Evolutionary conservation across 2,113 vertebrate species (phyloP).

Genomic region (Cynoglossus semilaevis): DNA sequence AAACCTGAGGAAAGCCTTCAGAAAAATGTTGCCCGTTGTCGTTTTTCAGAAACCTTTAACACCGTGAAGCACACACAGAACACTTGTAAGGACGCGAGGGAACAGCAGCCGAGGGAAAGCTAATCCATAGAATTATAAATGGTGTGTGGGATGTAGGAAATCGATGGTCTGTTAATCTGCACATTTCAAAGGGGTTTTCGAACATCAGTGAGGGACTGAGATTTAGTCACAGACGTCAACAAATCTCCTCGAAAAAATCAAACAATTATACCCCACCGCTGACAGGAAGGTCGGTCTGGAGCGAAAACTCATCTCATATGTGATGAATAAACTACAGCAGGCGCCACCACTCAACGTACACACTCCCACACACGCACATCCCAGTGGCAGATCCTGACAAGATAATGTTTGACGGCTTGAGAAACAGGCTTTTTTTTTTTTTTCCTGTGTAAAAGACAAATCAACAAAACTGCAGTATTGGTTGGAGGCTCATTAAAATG

Average conservation of each 20-base stretch:
- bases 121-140: constrained; percentile 65
- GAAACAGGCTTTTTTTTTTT: background rate
- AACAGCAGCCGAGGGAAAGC: constrained; percentile 28
- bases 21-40: background rate
- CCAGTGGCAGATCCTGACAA: background rate
- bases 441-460: background rate
- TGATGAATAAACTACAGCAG: background rate
- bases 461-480: background rate
- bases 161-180: constrained; percentile 50
- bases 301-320: background rate
- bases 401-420: constrained; percentile 8
- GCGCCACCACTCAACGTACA: background rate
- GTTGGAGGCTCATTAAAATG: constrained; percentile 26
- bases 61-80: background rate
- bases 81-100: constrained; percentile 20
- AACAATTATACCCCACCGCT: background rate
- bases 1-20: constrained; percentile 1
- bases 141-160: constrained; percentile 45
- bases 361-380: background rate
- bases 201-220: background rate
- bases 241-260: background rate
- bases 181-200: constrained; percentile 26
- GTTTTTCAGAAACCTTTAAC: constrained; percentile 9
- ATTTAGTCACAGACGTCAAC: background rate
- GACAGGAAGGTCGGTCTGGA: constrained; percentile 2